Evolutionary conservation across 2,888 invertebrate genomes (phyloP).

Genomic region (Apoderus coryli): DNA sequence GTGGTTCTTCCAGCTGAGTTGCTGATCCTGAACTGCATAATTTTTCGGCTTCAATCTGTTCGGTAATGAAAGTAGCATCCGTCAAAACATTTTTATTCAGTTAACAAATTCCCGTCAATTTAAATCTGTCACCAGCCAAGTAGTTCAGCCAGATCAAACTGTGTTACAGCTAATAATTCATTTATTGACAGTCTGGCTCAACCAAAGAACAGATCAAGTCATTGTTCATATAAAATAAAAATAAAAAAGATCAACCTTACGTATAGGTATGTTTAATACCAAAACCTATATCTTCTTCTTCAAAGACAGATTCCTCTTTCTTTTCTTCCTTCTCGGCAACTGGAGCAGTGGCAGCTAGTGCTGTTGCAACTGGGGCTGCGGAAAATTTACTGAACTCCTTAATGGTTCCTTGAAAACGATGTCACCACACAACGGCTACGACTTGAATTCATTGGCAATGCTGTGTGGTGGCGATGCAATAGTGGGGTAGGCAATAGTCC

Average conservation of each 20-base stretch:
- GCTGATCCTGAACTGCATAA: too few species aligned
- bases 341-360: conserved; percentile 44
- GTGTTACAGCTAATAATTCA: too few species aligned
- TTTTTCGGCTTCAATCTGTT: too few species aligned
- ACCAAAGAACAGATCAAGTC: not conserved
- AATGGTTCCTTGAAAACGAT: conserved; percentile 86
- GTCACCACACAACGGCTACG: conserved; percentile 89
- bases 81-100: too few species aligned
- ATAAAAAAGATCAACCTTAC: too few species aligned
- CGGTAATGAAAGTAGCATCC: too few species aligned
- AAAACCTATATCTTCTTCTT: conserved; percentile 96
- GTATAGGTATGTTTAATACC: conserved; percentile 70
- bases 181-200: conserved; percentile 3
- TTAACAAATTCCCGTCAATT: too few species aligned
- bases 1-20: too few species aligned
- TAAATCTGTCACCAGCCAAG: too few species aligned
- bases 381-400: conserved; percentile 94
- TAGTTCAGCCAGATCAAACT: too few species aligned
- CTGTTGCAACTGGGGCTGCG: conserved; percentile 42
- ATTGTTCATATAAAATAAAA: too few species aligned
- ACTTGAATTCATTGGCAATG: conserved; percentile 96
- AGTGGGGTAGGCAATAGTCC: conserved; percentile 92
- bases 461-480: conserved; percentile 95
- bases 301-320: conserved; percentile 68
- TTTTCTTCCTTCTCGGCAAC: conserved; percentile 63